A percentile compares a stretch with the other conserved stretches of the same genome.
phyloP scores from a whole-genome alignment of 2,797 vertebrate genomes.

The Delichon dasypus region DNA sequence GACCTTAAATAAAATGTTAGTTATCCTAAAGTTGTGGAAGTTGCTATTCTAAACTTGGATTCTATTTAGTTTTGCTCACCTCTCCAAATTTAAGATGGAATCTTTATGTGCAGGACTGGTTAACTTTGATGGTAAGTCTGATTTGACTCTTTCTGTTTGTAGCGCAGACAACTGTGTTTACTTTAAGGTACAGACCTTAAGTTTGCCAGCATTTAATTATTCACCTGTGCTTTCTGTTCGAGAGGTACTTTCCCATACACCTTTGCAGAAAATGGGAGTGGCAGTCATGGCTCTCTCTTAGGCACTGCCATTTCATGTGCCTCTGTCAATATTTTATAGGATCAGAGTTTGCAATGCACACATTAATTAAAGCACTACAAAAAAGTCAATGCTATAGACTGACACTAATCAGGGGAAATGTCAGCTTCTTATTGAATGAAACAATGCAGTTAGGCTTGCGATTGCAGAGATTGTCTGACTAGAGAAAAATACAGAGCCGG shows the following conservation, averaged over 20 bases:
- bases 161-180: background rate
- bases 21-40: background rate
- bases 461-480: background rate
- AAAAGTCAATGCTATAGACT: background rate
- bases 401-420: background rate
- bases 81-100: background rate
- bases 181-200: background rate
- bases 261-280: background rate
- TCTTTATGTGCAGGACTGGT: background rate
- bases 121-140: background rate
- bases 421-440: background rate
- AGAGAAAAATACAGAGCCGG: background rate
- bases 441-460: background rate
- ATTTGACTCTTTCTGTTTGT: background rate
- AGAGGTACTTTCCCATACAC: background rate
- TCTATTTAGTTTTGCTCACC: background rate
- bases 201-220: background rate
- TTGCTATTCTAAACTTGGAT: background rate
- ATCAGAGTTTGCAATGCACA: background rate
- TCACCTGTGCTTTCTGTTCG: background rate
- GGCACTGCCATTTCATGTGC: background rate
- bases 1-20: background rate
- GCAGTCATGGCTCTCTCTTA: background rate
- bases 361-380: conserved; percentile 19
- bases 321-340: background rate